Evolutionary conservation across 2,113 vertebrate genomes (phyloP), one percentile per base, ranked within the genome.

Genomic region (Rhabdomys dilectus): DNA sequence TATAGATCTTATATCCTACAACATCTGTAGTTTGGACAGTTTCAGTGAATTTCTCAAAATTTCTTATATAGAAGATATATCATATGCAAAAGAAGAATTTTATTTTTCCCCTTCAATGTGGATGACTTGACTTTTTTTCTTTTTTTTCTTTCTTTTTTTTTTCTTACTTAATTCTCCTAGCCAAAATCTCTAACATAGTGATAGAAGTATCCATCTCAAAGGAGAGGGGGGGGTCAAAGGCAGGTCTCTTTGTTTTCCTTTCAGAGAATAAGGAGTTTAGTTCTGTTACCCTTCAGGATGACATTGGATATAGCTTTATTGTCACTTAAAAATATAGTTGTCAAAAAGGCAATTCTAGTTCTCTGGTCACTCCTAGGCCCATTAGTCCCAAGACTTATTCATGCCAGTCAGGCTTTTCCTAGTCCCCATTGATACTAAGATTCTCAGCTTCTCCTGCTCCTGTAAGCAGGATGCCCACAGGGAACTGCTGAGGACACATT

Each of bases 311-410:
- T 94, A 68, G 29, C 15, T 89, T 81, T 2, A 48, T 58, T 26
- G 91, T 73, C 6, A 87, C 92, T 91, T 91, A 13, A 58, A 68
- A 80, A 76, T 86, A 53, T 31, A 48, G 62, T 82, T 90, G 88
- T 91, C 48, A 7, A 93, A 91, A 81, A 70, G 11, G 39, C 58
- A 42, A 75, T 42, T 42, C 72, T 12, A 42, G 72, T 42, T 75
- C n/a, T 75, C n/a, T 42, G n/a, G 19, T 75, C 8, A 42, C 72
- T 75, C 72, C 72, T 24, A 70, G 11, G 39, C 58, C 6, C 1
- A 10, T 76, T 62, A 88, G 75, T 84, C 60, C 51, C 22, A 91
- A 92, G 87, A 94, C 62, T 53, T 73, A 1, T 8, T 29, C 26
- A 77, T 4, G 56, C 8, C 26, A 7, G 51, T 84, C n/a, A 56